Evolutionary conservation across 2,888 invertebrate genomes (phyloP), one percentile per base, ranked within the genome.

Genomic region (Pasiphila rectangulata): DNA sequence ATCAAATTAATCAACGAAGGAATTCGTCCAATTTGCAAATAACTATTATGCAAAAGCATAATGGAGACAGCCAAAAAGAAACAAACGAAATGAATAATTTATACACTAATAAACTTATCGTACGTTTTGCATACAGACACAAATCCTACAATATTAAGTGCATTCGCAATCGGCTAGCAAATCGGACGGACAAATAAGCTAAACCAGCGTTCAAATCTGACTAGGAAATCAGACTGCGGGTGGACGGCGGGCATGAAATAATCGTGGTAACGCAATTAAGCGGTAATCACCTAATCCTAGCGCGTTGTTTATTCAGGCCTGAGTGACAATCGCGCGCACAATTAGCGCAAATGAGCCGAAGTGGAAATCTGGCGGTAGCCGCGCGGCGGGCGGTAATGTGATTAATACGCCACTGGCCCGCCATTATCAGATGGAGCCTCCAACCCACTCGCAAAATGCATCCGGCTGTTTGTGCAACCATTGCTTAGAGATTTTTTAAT

Each of bases 291-390:
- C 86, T 88, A 88, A 88, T 87, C 87, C 88, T 87, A 85, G 77
- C 77, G 77, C 79, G 83, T 86, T 87, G 88, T 87, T 88, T 87
- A 87, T 87, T 87, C 84, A 86, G 80, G 79, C 83, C 86, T 83
- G 87, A 87, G 87, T 87, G 88, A 88, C 88, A 88, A 86, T 87
- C 83, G 81, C 83, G 86, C 80, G 81, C 78, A 81, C 87, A 87
- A 88, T 88, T 87, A 88, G 83, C 81, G 81, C 84, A 87, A 88
- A 87, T 88, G 87, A 88, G 87, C 83, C 85, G 85, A 82, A 85
- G 85, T 80, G 85, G 83, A 87, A 88, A 87, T 87, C 87, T 87
- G 87, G 83, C 80, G 77, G 79, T 64, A 67, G 71, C 64, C 63
- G 51, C 44, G 43, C 46, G 23, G 69, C 29, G 32, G 63, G 67